Evolutionary conservation across 1,140 invertebrate genomes (phyloP).

Genomic region (Liolophura sinensis): DNA sequence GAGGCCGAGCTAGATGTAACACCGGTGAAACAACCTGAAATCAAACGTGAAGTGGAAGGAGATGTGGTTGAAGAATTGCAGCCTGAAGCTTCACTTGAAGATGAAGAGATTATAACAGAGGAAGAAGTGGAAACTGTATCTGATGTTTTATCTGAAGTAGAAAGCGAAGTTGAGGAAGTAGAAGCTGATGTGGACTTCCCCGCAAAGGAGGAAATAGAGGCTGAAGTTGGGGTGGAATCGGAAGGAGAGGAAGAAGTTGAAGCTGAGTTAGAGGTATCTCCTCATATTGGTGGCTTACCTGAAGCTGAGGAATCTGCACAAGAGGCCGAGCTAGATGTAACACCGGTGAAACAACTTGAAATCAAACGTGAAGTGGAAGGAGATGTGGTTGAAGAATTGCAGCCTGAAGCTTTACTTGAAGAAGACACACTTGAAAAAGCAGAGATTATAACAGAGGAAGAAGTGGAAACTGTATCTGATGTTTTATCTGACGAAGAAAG

Average conservation of each 20-base stretch:
- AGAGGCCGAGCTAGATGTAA: slow-evolving; percentile 8
- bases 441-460: no score
- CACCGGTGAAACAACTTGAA: slow-evolving; percentile 14
- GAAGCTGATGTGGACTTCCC: slow-evolving; percentile 6
- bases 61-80: no score
- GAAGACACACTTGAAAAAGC: slow-evolving; percentile 10
- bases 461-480: slow-evolving; percentile 13
- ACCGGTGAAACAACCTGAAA: no score
- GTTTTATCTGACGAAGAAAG: slow-evolving; percentile 6
- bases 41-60: no score
- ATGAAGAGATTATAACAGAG: slow-evolving; percentile 1
- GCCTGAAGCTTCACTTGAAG: no score
- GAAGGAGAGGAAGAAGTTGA: slow-evolving; percentile 3
- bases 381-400: no score
- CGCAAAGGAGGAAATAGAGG: slow-evolving; percentile 2
- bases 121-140: slow-evolving; percentile 8
- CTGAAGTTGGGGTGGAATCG: background rate
- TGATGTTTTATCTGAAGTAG: slow-evolving; percentile 5
- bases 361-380: slow-evolving; percentile 3
- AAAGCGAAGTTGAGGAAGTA: slow-evolving; percentile 10
- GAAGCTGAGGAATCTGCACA: slow-evolving; percentile 7
- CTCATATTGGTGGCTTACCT: slow-evolving; percentile 7
- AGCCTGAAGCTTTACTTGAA: slow-evolving; percentile 5
- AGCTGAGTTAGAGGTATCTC: slow-evolving; percentile 18
- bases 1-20: slow-evolving; percentile 17